Percentiles rank a stretch among this genome's conserved stretches.
These are phyloP conservation scores for Scaptomyza parva DNA, from an alignment of 2,888 invertebrate genomes.

Conservation along the genomic window DNA sequence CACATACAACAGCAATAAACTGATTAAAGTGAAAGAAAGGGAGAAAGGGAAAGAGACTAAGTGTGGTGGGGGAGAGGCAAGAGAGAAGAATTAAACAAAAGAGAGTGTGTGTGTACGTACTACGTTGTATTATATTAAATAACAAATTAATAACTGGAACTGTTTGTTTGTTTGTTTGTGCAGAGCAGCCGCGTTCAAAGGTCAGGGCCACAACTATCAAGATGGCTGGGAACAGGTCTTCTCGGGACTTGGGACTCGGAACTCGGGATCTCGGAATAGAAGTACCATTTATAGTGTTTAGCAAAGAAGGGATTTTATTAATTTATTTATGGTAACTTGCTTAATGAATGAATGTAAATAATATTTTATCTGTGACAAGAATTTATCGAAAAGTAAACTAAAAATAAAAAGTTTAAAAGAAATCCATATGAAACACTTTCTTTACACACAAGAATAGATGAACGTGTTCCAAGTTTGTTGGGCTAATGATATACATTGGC, in stretches of 20 bases:
- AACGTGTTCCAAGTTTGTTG: too few relatives aligned
- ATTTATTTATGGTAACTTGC: background rate
- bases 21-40: background rate
- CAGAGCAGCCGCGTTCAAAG: constrained; percentile 39
- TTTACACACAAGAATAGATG: too few relatives aligned
- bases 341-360: too few relatives aligned
- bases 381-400: too few relatives aligned
- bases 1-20: constrained; percentile 19
- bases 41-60: background rate
- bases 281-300: background rate
- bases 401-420: too few relatives aligned
- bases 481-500: too few relatives aligned
- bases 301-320: background rate
- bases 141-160: constrained; percentile 49
- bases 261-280: too few relatives aligned
- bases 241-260: too few relatives aligned
- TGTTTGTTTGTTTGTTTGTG: constrained; percentile 33
- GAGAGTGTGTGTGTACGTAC: constrained; percentile 1
- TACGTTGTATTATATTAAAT: constrained; percentile 35
- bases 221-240: constrained; percentile 16
- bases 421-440: too few relatives aligned
- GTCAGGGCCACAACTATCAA: constrained; percentile 52
- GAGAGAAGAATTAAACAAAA: background rate
- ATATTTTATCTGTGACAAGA: too few relatives aligned
- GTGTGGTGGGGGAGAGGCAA: too few relatives aligned